Base-by-base conservation (phyloP, 1,140 invertebrate species). In the Drosophila micromelanica region DNA sequence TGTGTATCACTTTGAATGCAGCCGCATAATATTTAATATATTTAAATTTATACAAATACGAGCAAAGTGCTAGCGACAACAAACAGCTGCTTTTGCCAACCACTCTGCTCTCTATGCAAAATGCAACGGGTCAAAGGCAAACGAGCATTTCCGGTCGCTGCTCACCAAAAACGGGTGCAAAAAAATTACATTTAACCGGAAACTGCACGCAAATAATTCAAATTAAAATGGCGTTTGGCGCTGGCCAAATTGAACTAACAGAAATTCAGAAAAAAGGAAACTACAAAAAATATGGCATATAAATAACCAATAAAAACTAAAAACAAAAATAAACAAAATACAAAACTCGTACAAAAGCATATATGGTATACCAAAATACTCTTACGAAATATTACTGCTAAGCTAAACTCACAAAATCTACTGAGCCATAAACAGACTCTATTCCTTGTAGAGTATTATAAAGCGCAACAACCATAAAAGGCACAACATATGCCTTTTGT, bases 191-290 rank as follows among this genome's bases (percentile, higher is more conserved):
- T 57, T 40, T 63, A 69, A 60, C 43, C 63, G 59, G 72, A 65
- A 64, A 61, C 67, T 65, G 65, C 60, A 64, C 57, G 56, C 61
- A 76, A 78, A 72, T 78, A 76, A 76, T 72, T 78, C 61, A 78
- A 78, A 78, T 78, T 76, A 76, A 78, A 78, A 78, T 65, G 56
- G 52, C 67, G 56, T 57, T 78, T 69, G 59, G 20, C 42, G 37
- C 30, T 52, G 37, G 15, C n/a, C 61, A 64, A 56, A 64, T 56
- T 64, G 57, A 63, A 73, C 64, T 52, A 70, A 64, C 30, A 42
- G 5, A 27, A 9, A 23, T 11, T 5, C n/a, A 60, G 4, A 56
- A 57, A 17, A 54, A 57, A 72, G 13, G 64, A 20, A 30, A 7
- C 7, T 9, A 43, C 13, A 20, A 5, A 6, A 20, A 15, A 35